phyloP scores from a whole-genome alignment of 2,888 invertebrate genomes.

The Steinernema hermaphroditum region DNA sequence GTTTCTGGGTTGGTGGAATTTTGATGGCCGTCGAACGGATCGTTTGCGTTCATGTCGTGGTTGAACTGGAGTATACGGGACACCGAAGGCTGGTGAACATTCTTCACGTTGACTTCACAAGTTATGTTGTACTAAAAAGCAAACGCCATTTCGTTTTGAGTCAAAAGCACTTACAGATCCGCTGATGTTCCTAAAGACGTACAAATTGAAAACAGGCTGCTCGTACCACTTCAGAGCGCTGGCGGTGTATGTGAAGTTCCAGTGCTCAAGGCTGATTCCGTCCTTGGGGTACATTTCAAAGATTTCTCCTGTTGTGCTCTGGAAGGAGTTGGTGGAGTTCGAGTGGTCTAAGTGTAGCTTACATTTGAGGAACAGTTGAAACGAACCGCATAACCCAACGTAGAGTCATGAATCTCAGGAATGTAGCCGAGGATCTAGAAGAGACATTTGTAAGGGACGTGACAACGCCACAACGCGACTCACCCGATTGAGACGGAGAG shows the following conservation, averaged over 20 bases:
- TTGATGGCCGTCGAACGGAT: no score
- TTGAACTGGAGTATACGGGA: no score
- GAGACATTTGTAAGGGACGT: background rate
- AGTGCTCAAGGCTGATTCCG: background rate
- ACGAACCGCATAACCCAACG: background rate
- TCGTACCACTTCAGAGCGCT: background rate
- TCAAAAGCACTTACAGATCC: background rate
- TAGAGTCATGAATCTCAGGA: background rate
- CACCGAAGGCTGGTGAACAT: no score
- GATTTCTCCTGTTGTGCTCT: background rate
- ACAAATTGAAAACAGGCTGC: background rate
- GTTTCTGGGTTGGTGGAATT: no score
- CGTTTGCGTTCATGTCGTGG: no score
- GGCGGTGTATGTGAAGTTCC: background rate
- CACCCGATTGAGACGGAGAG: conserved; percentile 11
- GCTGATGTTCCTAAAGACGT: background rate
- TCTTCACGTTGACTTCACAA: no score
- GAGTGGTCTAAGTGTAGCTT: no score
- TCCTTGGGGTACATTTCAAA: background rate
- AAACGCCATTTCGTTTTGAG: no score
- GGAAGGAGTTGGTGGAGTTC: no score
- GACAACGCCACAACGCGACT: no score
- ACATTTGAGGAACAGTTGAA: background rate
- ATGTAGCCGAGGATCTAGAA: conserved; percentile 4
- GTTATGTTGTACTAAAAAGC: no score